These are phyloP conservation scores for Tetragonula clypearis DNA, from an alignment of 1,140 invertebrate genomes.

Conservation along the genomic window DNA sequence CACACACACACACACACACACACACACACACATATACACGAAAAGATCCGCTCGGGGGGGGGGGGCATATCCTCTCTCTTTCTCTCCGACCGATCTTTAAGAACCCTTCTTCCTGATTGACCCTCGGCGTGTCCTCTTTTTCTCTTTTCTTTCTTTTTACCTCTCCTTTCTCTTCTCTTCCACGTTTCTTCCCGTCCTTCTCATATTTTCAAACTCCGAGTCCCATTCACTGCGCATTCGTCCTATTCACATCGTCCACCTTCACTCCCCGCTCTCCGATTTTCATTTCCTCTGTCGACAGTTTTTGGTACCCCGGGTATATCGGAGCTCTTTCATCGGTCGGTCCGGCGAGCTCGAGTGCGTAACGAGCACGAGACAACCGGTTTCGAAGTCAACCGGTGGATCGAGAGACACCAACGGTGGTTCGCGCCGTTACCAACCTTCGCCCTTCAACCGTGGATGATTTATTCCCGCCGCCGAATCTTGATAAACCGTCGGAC, in stretches of 20 bases:
- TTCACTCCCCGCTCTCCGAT: not conserved
- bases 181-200: not conserved
- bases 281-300: slow-evolving; percentile 22
- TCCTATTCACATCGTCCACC: not conserved
- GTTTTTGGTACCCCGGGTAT: not conserved
- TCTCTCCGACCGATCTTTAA: slow-evolving; percentile 37
- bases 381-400: not conserved
- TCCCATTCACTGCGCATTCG: not conserved
- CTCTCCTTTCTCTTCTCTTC: no score
- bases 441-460: not conserved
- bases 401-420: not conserved
- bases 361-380: slow-evolving; percentile 41
- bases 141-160: not conserved
- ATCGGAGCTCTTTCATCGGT: slow-evolving; percentile 50
- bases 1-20: no score
- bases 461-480: slow-evolving; percentile 27
- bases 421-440: no score
- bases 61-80: slow-evolving; percentile 7
- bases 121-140: slow-evolving; percentile 5
- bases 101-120: slow-evolving; percentile 60
- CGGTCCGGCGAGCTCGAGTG: slow-evolving; percentile 13
- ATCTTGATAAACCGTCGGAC: slow-evolving; percentile 6
- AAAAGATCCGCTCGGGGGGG: slow-evolving; percentile 50
- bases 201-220: not conserved
- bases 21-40: slow-evolving; percentile 22